phyloP scores from a whole-genome alignment of 2,888 invertebrate genomes.

The Dryadula phaetusa region DNA sequence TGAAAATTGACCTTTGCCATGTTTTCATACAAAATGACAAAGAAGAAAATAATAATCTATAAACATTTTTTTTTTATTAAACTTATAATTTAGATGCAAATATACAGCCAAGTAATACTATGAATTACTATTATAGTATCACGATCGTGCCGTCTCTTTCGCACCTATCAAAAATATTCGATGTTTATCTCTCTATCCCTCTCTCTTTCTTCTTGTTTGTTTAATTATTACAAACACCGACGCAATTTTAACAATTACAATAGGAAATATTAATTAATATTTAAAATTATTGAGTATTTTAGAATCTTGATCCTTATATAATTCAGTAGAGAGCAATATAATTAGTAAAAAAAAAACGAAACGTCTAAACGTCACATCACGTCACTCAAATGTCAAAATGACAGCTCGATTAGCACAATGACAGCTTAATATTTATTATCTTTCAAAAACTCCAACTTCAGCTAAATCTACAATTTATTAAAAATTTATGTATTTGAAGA shows the following conservation, averaged over 20 bases:
- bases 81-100: constrained; percentile 10
- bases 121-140: constrained; percentile 18
- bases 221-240: constrained; percentile 1
- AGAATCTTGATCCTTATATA: constrained; percentile 9
- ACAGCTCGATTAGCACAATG: not conserved
- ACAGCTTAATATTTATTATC: not conserved
- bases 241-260: not conserved
- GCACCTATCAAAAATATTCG: constrained; percentile 26
- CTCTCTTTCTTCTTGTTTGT: constrained; percentile 9
- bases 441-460: not conserved
- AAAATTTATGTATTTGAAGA: constrained; percentile 16
- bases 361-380: constrained; percentile 4
- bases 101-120: constrained; percentile 30
- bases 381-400: constrained; percentile 8
- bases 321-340: constrained; percentile 28
- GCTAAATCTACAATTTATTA: not conserved
- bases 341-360: not conserved
- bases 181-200: constrained; percentile 12
- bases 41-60: not conserved
- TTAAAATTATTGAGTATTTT: constrained; percentile 30
- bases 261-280: not conserved
- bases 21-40: no score
- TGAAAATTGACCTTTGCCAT: no score
- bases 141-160: constrained; percentile 26
- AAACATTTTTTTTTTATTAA: not conserved